Evolutionary conservation across 2,888 invertebrate genomes (phyloP).

Genomic region (Timema podura): DNA sequence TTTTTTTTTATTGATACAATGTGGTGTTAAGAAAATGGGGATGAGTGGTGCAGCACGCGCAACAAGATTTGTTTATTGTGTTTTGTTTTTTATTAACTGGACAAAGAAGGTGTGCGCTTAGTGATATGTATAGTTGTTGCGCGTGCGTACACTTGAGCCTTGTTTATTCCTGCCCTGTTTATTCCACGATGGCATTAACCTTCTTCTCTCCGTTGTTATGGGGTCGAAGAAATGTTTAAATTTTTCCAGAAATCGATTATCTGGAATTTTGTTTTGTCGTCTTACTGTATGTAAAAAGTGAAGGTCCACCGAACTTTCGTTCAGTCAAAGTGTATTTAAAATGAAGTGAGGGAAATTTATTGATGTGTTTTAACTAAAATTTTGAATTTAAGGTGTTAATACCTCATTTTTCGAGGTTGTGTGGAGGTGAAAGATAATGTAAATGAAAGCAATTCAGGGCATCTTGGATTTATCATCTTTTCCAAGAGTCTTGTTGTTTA

Average conservation of each 20-base stretch:
- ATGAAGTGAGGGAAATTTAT: slow-evolving; percentile 23
- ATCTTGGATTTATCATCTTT: slow-evolving; percentile 21
- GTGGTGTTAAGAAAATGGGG: slow-evolving; percentile 22
- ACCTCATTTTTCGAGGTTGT: slow-evolving; percentile 14
- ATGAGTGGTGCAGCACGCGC: slow-evolving; percentile 18
- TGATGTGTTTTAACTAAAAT: slow-evolving; percentile 25
- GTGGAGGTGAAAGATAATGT: slow-evolving; percentile 27
- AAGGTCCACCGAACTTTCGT: slow-evolving; percentile 31
- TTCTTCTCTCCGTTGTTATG: slow-evolving; percentile 23
- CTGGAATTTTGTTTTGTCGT: slow-evolving; percentile 26
- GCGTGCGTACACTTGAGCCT: no score
- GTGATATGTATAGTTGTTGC: no score
- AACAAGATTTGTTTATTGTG: neutral
- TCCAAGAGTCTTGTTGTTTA: slow-evolving; percentile 31
- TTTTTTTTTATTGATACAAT: slow-evolving; percentile 23
- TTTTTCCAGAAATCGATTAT: slow-evolving; percentile 18
- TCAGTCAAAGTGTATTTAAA: slow-evolving; percentile 30
- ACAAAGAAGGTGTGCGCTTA: slow-evolving; percentile 17
- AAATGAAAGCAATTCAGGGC: slow-evolving; percentile 29
- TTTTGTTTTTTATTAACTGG: slow-evolving; percentile 20
- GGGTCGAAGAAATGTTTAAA: slow-evolving; percentile 21
- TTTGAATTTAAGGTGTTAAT: slow-evolving; percentile 28
- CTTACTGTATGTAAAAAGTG: slow-evolving; percentile 31
- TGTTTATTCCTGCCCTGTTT: slow-evolving; percentile 27
- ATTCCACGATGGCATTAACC: slow-evolving; percentile 32